Evolutionary conservation across 2,797 vertebrate genomes (phyloP).

Genomic region (Sebastiscus albofasciatus): DNA sequence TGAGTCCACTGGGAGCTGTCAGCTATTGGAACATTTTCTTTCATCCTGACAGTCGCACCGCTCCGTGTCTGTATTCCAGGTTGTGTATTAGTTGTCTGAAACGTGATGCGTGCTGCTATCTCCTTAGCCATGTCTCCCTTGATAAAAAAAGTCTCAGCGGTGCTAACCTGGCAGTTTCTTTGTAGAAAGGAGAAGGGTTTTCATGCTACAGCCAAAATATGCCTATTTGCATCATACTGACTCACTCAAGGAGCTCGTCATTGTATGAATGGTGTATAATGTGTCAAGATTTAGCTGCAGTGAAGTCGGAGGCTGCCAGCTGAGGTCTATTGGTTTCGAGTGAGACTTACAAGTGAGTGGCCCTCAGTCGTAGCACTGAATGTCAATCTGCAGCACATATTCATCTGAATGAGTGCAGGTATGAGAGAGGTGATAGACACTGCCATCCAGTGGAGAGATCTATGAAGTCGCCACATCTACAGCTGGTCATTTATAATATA

Average conservation of each 20-base stretch:
- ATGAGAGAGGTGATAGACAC: background rate
- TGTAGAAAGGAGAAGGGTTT: background rate
- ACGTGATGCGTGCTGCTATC: conserved; percentile 16
- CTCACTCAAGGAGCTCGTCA: background rate
- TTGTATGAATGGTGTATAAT: background rate
- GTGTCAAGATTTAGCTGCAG: background rate
- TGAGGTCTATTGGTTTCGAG: background rate
- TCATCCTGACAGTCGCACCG: conserved; percentile 13
- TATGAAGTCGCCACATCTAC: background rate
- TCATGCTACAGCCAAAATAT: background rate
- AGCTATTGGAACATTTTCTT: background rate
- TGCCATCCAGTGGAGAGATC: conserved; percentile 56
- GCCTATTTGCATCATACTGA: background rate
- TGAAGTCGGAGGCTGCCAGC: background rate
- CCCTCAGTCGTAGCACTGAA: background rate
- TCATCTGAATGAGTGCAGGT: background rate
- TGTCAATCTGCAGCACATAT: background rate
- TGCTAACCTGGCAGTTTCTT: background rate
- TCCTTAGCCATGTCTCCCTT: background rate
- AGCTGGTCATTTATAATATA: background rate
- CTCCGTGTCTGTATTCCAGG: background rate
- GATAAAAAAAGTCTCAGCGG: conserved; percentile 6
- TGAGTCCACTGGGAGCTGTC: conserved; percentile 31
- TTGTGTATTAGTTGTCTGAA: conserved; percentile 7
- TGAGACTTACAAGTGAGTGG: background rate